Conservation (phyloP, 2,888 invertebrate genomes). For the Troglohyphantes excavatus region DNA sequence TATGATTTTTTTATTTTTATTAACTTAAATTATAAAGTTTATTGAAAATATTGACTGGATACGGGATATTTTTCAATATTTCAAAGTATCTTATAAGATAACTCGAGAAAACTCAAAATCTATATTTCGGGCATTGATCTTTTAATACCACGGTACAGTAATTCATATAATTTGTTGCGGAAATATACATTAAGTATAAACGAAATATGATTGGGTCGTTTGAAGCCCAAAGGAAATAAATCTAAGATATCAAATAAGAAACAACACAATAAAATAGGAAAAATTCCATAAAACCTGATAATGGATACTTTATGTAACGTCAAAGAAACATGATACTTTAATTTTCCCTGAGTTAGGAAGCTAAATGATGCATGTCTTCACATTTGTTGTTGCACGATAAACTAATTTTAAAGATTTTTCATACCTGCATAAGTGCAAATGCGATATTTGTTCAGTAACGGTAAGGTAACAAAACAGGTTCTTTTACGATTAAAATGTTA, state of each 20-base stretch:
- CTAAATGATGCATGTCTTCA: constrained; percentile 5
- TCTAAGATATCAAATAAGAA: too few species aligned
- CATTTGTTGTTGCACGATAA: background rate
- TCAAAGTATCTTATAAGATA: too few species aligned
- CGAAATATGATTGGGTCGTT: background rate
- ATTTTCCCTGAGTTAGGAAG: background rate
- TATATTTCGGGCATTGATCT: too few species aligned
- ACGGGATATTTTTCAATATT: too few species aligned
- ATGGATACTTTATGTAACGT: background rate
- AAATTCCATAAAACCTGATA: background rate
- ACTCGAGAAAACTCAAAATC: too few species aligned
- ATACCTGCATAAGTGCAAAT: background rate
- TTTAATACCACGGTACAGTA: background rate
- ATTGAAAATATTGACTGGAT: too few species aligned
- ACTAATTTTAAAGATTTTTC: background rate
- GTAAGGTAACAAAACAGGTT: constrained; percentile 21
- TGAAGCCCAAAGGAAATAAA: background rate
- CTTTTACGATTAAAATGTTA: constrained; percentile 26
- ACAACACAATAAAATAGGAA: background rate
- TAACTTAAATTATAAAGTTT: too few species aligned
- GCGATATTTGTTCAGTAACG: background rate
- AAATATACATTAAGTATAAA: background rate
- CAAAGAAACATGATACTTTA: background rate
- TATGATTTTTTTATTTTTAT: too few species aligned
- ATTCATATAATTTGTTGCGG: background rate